Evolutionary conservation across 2,888 invertebrate genomes (phyloP), one percentile per base, ranked within the genome.

Genomic region (Agrilus mali): DNA sequence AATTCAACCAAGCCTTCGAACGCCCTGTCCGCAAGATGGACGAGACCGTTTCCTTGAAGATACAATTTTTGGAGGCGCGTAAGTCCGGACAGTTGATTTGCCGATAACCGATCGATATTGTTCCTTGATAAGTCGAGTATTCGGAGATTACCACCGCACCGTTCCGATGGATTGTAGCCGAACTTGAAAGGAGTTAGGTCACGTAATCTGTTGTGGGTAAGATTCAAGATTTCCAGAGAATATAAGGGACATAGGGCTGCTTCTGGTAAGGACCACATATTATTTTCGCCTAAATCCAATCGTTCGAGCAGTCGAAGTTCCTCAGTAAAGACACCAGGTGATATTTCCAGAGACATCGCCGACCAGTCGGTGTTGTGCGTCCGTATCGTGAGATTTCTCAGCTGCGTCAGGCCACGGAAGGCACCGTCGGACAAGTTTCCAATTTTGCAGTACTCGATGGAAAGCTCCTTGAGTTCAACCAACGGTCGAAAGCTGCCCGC

Each of bases 281-380:
- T 85, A 64, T 86, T 87, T 65, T 83, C 79, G 50, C 82, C 82
- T 13, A 86, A 68, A 64, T 86, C 86, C 50, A 86, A 69, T 53
- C 80, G 72, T 62, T 84, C 83, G 47, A 86, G 68, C 51, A 81
- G 75, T 50, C 77, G 75, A 14, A 86, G 74, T 56, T 85, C 84
- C 55, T 82, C 77, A 47, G 79, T 77, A 63, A 86, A 84, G 33
- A 83, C 82, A 41, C 81, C 78, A 13, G 77, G 74, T 34, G 83
- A 80, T 48, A 86, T 75, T 61, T 86, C 82, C 48, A 86, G 71
- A 42, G 82, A 78, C 78, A 86, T 82, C 41, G 84, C 79, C 34
- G 84, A 82, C 83, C 86, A 86, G 61, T 86, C 84, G 35, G 83
- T 85, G 66, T 86, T 86, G 67, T 86, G 85, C 40, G 86, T 86